Conservation (phyloP, 2,888 invertebrate genomes). For the Apotomis betuletana region DNA sequence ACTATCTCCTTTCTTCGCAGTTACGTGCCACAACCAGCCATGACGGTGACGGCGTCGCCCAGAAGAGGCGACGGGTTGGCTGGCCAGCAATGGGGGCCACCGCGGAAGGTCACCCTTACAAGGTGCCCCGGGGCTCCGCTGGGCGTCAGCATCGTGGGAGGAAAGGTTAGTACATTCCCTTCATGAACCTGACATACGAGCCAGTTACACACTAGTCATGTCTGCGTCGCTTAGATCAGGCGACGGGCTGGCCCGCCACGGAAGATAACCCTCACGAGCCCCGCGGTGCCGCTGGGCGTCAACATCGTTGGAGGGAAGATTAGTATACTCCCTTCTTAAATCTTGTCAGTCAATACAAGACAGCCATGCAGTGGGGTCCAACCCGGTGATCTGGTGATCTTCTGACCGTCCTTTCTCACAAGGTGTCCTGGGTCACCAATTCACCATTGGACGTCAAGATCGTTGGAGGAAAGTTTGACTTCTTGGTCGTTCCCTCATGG, state of each 20-base stretch:
- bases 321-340: neutral
- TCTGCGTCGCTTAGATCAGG: neutral
- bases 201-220: neutral
- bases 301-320: neutral
- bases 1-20: conserved; percentile 49
- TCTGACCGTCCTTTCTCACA: no score
- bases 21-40: conserved; percentile 65
- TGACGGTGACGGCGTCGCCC: conserved; percentile 79
- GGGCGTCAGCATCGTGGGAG: conserved; percentile 98
- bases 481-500: no score
- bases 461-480: no score
- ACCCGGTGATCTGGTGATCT: no score
- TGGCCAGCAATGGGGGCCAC: conserved; percentile 93
- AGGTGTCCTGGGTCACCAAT: no score
- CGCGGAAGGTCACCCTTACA: conserved; percentile 88
- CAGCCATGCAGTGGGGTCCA: no score
- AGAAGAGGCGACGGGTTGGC: conserved; percentile 68
- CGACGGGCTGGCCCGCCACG: neutral
- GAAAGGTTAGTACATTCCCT: conserved; percentile 86
- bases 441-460: no score
- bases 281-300: neutral
- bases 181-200: no score
- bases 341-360: no score
- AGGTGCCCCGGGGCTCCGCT: conserved; percentile 89
- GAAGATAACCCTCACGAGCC: neutral